A percentile compares a stretch with the other conserved stretches of the same genome.
Evolutionary conservation across 1,140 invertebrate genomes (phyloP).

Genomic region (Campoletis sonorensis): DNA sequence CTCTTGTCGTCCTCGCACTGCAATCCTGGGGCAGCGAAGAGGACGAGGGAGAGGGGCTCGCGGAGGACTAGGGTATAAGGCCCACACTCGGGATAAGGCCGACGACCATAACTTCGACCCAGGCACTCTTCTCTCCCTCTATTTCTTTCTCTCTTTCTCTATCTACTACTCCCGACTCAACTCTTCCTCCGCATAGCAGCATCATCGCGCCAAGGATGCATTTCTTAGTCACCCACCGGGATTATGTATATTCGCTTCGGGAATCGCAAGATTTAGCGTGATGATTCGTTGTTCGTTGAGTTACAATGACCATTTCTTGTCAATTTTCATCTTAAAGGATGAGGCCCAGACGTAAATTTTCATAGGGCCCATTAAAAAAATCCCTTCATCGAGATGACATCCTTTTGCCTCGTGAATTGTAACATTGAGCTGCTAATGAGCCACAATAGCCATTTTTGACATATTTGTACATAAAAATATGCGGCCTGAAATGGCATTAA

Average conservation of each 20-base stretch:
- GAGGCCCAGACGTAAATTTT: too few relatives aligned
- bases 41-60: slow-evolving; percentile 39
- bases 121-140: slow-evolving; percentile 12
- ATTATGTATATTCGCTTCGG: slow-evolving; percentile 45
- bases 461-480: too few relatives aligned
- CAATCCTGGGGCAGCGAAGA: slow-evolving; percentile 16
- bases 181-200: neutral
- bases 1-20: neutral
- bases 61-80: neutral
- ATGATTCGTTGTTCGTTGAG: neutral
- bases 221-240: slow-evolving; percentile 9
- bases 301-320: neutral
- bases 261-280: neutral
- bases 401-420: too few relatives aligned
- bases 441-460: too few relatives aligned
- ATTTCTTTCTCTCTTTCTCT: slow-evolving; percentile 5
- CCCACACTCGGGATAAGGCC: slow-evolving; percentile 55
- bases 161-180: slow-evolving; percentile 1
- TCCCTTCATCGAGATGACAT: too few relatives aligned
- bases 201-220: neutral
- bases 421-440: too few relatives aligned
- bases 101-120: slow-evolving; percentile 57
- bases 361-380: too few relatives aligned
- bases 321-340: neutral
- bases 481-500: too few relatives aligned